phyloP scores from a whole-genome alignment of 2,113 vertebrate species.

The Pyrgilauda ruficollis region DNA sequence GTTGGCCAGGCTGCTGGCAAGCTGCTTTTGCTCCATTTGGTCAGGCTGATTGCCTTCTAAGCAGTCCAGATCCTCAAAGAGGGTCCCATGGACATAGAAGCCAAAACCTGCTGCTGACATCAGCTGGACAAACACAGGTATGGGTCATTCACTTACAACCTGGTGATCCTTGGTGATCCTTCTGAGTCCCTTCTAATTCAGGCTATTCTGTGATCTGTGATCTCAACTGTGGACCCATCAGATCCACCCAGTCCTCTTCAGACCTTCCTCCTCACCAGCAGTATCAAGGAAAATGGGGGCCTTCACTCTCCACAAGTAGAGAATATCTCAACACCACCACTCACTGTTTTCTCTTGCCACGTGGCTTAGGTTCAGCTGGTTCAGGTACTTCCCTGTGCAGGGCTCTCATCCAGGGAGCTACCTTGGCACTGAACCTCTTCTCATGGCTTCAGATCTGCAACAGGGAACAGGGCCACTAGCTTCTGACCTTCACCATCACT shows the following conservation, averaged over 20 bases:
- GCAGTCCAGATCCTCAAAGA: background rate
- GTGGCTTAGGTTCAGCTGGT: background rate
- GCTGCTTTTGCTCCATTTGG: background rate
- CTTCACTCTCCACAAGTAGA: background rate
- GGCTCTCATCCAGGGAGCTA: background rate
- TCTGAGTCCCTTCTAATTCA: background rate
- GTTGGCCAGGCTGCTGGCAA: background rate
- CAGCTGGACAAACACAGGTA: background rate
- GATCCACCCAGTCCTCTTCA: background rate
- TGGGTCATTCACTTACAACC: background rate
- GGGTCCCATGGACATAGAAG: background rate
- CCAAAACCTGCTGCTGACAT: background rate
- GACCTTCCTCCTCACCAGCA: background rate
- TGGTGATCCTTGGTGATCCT: background rate
- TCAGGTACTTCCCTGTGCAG: background rate
- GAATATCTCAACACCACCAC: background rate
- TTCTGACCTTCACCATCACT: background rate
- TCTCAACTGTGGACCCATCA: background rate
- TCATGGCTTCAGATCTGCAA: background rate
- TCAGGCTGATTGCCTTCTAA: background rate
- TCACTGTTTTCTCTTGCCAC: background rate
- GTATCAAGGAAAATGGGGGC: background rate
- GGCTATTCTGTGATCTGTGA: background rate
- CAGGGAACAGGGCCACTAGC: background rate
- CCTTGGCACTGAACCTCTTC: background rate